Evolutionary conservation across 2,797 vertebrate species (phyloP).

Genomic region (Leucoraja ocellata): DNA sequence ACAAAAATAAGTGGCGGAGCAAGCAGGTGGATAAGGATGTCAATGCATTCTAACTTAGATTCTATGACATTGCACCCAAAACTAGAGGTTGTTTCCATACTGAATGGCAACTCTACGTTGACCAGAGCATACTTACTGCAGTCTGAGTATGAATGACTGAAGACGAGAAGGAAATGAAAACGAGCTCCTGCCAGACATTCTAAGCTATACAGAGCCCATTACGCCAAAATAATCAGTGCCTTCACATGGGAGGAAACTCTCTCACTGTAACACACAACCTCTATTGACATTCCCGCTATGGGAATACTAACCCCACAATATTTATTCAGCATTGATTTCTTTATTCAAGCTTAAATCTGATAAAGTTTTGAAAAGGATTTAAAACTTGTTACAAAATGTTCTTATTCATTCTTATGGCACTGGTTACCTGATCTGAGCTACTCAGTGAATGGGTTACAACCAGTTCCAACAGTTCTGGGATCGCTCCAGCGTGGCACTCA

Average conservation of each 20-base stretch:
- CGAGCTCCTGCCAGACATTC: background rate
- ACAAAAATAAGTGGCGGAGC: background rate
- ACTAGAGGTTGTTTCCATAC: background rate
- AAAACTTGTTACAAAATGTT: background rate
- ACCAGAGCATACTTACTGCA: background rate
- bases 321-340: background rate
- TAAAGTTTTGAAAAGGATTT: background rate
- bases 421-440: background rate
- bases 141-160: background rate
- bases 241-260: background rate
- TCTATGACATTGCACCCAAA: background rate
- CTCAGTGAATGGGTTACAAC: background rate
- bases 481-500: background rate
- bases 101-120: background rate
- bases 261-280: background rate
- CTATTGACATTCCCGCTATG: background rate
- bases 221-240: background rate
- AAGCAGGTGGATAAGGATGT: background rate
- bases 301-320: background rate
- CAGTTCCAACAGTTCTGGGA: background rate
- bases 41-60: background rate
- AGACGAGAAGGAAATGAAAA: background rate
- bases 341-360: background rate
- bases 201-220: background rate
- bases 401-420: background rate